Percentiles rank a stretch among this genome's conserved stretches.
These are phyloP conservation scores for Lepeophtheirus nordmannii DNA, from an alignment of 2,888 invertebrate genomes.

Conservation along the genomic window DNA sequence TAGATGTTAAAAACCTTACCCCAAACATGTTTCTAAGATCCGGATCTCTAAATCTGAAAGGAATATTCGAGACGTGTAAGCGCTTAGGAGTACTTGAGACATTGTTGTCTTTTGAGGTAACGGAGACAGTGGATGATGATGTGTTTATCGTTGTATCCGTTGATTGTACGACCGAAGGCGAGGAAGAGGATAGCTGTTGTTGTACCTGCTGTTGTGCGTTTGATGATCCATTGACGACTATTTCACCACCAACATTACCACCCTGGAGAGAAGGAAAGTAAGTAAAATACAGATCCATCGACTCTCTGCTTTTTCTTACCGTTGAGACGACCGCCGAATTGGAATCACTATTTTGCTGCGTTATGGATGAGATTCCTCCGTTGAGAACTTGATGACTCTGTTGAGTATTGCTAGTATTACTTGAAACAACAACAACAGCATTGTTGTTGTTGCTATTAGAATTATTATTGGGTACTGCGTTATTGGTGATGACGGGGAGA, in stretches of 20 bases:
- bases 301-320: background rate
- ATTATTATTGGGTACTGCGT: too few relatives aligned
- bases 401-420: background rate
- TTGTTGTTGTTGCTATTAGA: too few relatives aligned
- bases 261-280: constrained; percentile 38
- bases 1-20: constrained; percentile 49
- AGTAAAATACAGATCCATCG: background rate
- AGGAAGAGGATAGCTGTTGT: constrained; percentile 34
- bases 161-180: constrained; percentile 32
- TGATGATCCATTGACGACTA: constrained; percentile 35
- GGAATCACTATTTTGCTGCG: background rate
- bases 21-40: constrained; percentile 96
- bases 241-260: constrained; percentile 27
- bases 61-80: constrained; percentile 98
- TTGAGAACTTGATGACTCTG: background rate
- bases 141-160: constrained; percentile 25
- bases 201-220: constrained; percentile 34
- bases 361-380: background rate
- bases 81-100: constrained; percentile 67
- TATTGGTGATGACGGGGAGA: too few relatives aligned
- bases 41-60: constrained; percentile 96
- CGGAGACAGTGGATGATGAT: constrained; percentile 20
- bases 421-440: background rate
- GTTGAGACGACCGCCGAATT: constrained; percentile 12
- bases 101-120: constrained; percentile 34